Conservation (phyloP, 2,113 vertebrate genomes). For the Balaenoptera acutorostrata region DNA sequence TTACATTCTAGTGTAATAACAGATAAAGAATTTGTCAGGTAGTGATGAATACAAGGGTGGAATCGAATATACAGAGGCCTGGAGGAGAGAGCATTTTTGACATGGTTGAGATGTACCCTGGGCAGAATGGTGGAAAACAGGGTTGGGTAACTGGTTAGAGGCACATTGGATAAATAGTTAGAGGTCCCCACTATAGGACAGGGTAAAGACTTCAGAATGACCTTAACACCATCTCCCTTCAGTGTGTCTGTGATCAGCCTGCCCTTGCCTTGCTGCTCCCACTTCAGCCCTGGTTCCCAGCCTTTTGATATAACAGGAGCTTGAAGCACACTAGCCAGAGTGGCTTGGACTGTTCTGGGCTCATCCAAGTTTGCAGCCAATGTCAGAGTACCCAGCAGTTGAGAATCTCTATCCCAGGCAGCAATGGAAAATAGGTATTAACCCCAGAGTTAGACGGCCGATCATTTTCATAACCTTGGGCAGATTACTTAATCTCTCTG, state of each 20-base stretch:
- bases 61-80: not conserved
- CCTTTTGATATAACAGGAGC: not conserved
- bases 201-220: not conserved
- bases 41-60: not conserved
- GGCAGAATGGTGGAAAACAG: not conserved
- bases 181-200: not conserved
- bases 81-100: not conserved
- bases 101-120: not conserved
- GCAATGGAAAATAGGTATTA: not conserved
- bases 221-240: fast-evolving
- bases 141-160: not conserved
- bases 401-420: not conserved
- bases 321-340: too few relatives aligned
- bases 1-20: not conserved
- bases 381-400: not conserved
- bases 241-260: fast-evolving
- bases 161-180: too few relatives aligned
- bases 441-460: not conserved
- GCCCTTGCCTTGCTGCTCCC: not conserved
- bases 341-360: not conserved
- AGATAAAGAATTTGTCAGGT: not conserved
- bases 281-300: not conserved
- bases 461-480: not conserved
- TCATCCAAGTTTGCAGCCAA: not conserved
- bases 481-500: not conserved